A percentile compares a stretch with the other conserved stretches of the same genome.
phyloP scores from a whole-genome alignment of 53 echinoderm and acorn worm genomes.

The Paelopatides confundens region DNA sequence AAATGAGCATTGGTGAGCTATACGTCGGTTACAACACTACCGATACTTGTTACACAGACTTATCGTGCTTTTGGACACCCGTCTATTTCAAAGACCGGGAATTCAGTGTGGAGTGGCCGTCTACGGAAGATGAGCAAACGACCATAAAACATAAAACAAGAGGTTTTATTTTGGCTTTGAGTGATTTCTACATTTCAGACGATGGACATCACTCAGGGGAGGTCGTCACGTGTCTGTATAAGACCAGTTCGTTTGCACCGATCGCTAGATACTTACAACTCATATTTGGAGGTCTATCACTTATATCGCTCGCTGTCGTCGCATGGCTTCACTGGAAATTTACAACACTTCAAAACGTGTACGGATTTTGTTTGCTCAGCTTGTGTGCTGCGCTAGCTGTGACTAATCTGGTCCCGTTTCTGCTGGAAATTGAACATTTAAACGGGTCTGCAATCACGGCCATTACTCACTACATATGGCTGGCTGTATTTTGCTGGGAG shows the following conservation, averaged over 20 bases:
- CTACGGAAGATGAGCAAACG: background rate
- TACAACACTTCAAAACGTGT: background rate
- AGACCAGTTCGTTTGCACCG: background rate
- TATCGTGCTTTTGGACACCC: background rate
- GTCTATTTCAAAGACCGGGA: background rate
- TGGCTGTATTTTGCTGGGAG: slow-evolving; percentile 10
- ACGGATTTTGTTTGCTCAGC: slow-evolving; percentile 22
- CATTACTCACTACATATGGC: background rate
- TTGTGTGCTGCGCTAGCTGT: background rate
- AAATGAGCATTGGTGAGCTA: background rate
- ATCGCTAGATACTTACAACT: slow-evolving; percentile 8
- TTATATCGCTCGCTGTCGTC: background rate
- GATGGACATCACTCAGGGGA: background rate
- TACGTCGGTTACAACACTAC: background rate
- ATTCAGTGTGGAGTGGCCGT: background rate
- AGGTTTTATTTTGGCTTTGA: background rate
- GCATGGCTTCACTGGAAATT: slow-evolving; percentile 4
- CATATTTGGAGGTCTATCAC: background rate
- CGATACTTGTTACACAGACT: background rate
- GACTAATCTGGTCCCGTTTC: background rate
- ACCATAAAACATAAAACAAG: background rate
- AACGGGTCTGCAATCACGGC: background rate
- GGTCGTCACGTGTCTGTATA: background rate
- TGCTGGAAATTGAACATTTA: background rate
- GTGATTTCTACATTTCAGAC: background rate